Conservation (phyloP, 2,888 invertebrate genomes). For the Leptinotarsa juncta region DNA sequence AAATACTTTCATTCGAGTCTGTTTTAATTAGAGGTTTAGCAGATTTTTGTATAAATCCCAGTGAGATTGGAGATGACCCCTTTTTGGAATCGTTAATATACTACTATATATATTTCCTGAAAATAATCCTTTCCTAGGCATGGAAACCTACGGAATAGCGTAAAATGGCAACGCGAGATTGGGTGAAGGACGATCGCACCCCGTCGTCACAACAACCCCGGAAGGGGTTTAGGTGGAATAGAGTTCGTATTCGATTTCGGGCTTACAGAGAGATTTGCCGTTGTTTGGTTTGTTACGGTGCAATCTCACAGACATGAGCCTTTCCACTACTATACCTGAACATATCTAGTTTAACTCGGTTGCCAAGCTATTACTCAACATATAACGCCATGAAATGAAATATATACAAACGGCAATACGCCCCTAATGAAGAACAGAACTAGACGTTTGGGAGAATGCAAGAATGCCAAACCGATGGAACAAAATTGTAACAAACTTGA, state of each 20-base stretch:
- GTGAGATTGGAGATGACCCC: too few species aligned
- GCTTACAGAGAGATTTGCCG: constrained; percentile 59
- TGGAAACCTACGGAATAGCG: neutral
- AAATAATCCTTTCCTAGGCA: neutral
- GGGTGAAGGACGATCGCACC: constrained; percentile 19
- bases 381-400: constrained; percentile 10
- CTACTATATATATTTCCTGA: too few species aligned
- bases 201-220: constrained; percentile 32
- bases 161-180: constrained; percentile 23
- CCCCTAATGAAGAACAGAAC: neutral
- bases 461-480: neutral
- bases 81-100: too few species aligned
- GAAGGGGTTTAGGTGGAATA: constrained; percentile 55
- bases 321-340: constrained; percentile 25
- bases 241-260: constrained; percentile 58
- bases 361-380: constrained; percentile 16
- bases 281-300: constrained; percentile 58
- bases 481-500: neutral
- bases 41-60: too few species aligned
- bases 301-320: constrained; percentile 40
- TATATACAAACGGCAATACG: constrained; percentile 4
- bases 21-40: too few species aligned
- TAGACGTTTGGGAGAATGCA: neutral
- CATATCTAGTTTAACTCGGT: constrained; percentile 11
- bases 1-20: too few species aligned